Percentiles rank a stretch among this genome's conserved stretches.
Evolutionary conservation across 2,888 invertebrate genomes (phyloP).

Genomic region (Orchestes rusci): DNA sequence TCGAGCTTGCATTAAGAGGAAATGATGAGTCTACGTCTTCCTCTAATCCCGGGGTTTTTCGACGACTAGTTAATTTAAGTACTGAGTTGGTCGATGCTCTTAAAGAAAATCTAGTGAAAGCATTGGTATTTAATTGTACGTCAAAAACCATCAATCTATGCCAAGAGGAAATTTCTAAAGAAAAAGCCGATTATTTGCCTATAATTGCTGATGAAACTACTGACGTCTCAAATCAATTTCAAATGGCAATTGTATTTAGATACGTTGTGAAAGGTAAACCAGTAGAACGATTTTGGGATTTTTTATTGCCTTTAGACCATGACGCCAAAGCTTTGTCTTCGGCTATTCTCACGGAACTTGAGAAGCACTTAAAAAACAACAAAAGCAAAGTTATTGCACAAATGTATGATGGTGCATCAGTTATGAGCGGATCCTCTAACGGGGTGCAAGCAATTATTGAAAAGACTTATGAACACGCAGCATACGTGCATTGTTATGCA

Average conservation of each 20-base stretch:
- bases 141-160: too few relatives aligned
- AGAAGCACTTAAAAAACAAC: slow-evolving; percentile 6
- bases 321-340: slow-evolving; percentile 9
- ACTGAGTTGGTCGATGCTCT: too few relatives aligned
- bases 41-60: too few relatives aligned
- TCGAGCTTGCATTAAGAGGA: too few relatives aligned
- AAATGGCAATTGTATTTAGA: slow-evolving; percentile 18
- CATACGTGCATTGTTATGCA: slow-evolving; percentile 15
- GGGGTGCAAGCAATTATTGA: slow-evolving; percentile 16
- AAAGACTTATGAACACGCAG: slow-evolving; percentile 12
- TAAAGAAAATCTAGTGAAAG: too few relatives aligned
- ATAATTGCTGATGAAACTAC: slow-evolving; percentile 9
- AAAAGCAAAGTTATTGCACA: slow-evolving; percentile 15
- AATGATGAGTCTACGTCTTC: too few relatives aligned
- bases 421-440: slow-evolving; percentile 15
- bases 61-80: too few relatives aligned
- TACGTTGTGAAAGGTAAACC: slow-evolving; percentile 13
- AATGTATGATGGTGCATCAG: slow-evolving; percentile 16
- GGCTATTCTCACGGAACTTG: slow-evolving; percentile 9
- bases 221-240: slow-evolving; percentile 12
- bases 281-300: slow-evolving; percentile 20
- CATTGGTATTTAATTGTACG: too few relatives aligned
- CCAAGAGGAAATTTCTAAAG: too few relatives aligned
- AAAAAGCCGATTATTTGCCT: slow-evolving; percentile 6
- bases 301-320: slow-evolving; percentile 11